Percentiles rank a stretch among this genome's conserved stretches.
These are phyloP conservation scores for Strongylocentrotus purpuratus DNA, from an alignment of 35 echinoderm and acorn worm genomes.

Conservation along the genomic window DNA sequence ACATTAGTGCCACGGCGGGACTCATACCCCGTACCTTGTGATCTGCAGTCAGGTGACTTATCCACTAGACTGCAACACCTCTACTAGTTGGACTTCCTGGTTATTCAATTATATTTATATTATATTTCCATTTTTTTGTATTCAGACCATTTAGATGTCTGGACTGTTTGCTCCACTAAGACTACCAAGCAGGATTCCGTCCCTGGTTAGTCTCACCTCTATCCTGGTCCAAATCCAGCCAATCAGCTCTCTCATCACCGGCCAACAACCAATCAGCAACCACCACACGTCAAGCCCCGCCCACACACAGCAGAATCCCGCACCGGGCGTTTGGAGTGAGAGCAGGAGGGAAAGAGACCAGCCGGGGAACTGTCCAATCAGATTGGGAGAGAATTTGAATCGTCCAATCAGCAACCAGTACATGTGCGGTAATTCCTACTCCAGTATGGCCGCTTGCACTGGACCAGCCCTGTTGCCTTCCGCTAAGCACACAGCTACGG, in stretches of 20 bases:
- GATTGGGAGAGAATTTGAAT: background rate
- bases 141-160: background rate
- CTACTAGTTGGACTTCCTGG: too few species aligned
- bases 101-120: too few species aligned
- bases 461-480: background rate
- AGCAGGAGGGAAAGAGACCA: background rate
- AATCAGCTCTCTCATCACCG: background rate
- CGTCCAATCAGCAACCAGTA: slow-evolving; percentile 45
- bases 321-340: background rate
- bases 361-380: background rate
- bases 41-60: too few species aligned
- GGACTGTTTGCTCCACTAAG: background rate
- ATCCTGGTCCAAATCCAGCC: slow-evolving; percentile 15
- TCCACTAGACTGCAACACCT: too few species aligned
- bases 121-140: background rate
- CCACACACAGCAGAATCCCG: background rate
- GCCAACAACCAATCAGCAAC: background rate
- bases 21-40: too few species aligned
- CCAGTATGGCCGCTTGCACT: slow-evolving; percentile 45
- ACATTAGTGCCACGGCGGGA: too few species aligned
- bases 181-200: slow-evolving; percentile 15
- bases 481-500: slow-evolving; percentile 57
- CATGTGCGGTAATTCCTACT: slow-evolving; percentile 73
- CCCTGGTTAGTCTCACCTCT: slow-evolving; percentile 46
- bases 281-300: background rate